Conservation (phyloP, 2,113 vertebrate species). For the Varanus komodoensis region DNA sequence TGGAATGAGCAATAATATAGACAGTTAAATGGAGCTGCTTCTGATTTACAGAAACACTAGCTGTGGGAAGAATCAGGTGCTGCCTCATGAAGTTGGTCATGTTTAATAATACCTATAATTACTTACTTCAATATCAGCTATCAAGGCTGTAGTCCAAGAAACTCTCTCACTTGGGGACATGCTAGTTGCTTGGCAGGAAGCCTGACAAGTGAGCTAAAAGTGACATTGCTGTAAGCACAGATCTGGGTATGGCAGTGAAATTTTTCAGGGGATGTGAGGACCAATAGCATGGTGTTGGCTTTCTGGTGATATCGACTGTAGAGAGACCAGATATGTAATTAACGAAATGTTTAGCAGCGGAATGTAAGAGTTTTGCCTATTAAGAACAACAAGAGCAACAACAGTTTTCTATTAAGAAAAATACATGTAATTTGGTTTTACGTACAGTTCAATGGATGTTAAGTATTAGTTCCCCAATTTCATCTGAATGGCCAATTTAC, state of each 20-base stretch:
- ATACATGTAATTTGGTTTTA: conserved; percentile 26
- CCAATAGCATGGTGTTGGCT: neutral
- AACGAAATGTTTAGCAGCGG: neutral
- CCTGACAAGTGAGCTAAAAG: neutral
- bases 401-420: conserved; percentile 18
- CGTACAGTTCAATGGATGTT: conserved; percentile 31
- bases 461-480: conserved; percentile 55
- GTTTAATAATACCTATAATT: conserved; percentile 27
- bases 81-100: neutral
- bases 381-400: neutral
- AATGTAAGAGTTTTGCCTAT: conserved; percentile 18
- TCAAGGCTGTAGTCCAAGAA: neutral
- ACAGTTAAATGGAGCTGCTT: conserved; percentile 4
- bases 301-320: neutral
- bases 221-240: neutral
- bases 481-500: conserved; percentile 60
- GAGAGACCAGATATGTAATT: neutral
- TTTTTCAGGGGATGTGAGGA: neutral
- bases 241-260: neutral
- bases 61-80: neutral
- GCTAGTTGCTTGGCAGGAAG: neutral
- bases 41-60: conserved; percentile 9
- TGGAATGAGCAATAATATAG: neutral
- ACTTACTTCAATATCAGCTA: neutral
- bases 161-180: neutral